Evolutionary conservation across 2,888 invertebrate genomes (phyloP), one percentile per base, ranked within the genome.

Genomic region (Melanotus villosus): DNA sequence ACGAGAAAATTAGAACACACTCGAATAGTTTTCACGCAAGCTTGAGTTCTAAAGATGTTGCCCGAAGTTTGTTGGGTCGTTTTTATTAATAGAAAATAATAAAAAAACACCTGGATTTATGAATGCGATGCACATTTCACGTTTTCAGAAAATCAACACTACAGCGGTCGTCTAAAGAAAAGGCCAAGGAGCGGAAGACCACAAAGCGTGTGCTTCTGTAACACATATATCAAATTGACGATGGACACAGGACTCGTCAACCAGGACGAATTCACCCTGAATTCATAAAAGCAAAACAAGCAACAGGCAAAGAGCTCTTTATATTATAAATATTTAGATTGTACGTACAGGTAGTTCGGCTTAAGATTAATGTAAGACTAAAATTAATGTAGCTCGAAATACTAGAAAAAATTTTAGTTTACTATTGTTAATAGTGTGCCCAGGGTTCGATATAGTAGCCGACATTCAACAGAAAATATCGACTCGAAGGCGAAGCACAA

Each of bases 131-230:
- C 21, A 12, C 3, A n/a, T 10, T 12, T 41, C 21, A 16, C 43
- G 16, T 19, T 41, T 26, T 52, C 19, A 34, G 50, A 57, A 59
- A 19, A 21, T 36, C 38, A 43, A 56, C 43, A 43, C 30, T n/a
- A 21, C 19, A 32, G 21, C 16, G 52, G 58, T 30, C 36, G 58
- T n/a, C n/a, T n/a, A n/a, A n/a, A 32, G 16, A 16, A 52, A 59
- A 65, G 19, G 43, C 19, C 21, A 18, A 45, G 32, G 54, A 67
- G 62, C 62, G 62, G 67, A 62, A 68, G 56, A 62, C 67, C 67
- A 62, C 67, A 62, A 68, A 68, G 67, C 67, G 62, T 68, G 67
- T 57, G 67, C 62, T 57, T 62, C 67, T 54, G 59, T 54, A 34
- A 54, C 21, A 9, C 64, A 66, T 60, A 66, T 23, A 54, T 66